Percentiles rank a stretch among this genome's conserved stretches.
These are phyloP conservation scores for Aphelinus atriplicis DNA, from an alignment of 1,140 invertebrate species.

Conservation along the genomic window DNA sequence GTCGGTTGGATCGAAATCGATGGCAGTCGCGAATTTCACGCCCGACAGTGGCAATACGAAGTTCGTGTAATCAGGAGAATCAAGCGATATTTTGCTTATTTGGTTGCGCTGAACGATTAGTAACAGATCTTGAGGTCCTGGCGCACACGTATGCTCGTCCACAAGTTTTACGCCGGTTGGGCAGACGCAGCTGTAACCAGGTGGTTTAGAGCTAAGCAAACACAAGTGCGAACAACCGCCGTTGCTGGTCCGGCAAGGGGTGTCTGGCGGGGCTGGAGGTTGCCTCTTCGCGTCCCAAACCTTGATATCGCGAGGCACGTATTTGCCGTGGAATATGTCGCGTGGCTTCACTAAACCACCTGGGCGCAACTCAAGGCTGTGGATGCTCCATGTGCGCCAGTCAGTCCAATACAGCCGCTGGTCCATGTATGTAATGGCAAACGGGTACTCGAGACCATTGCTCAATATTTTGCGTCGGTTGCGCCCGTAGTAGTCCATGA, in stretches of 20 bases:
- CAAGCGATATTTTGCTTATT: conserved; percentile 87
- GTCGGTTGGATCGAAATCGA: conserved; percentile 91
- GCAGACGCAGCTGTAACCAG: conserved; percentile 85
- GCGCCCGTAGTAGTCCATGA: conserved; percentile 85
- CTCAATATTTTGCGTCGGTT: conserved; percentile 77
- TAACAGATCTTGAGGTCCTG: conserved; percentile 82
- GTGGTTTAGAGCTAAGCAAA: conserved; percentile 75
- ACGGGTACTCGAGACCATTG: conserved; percentile 83
- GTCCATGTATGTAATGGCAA: conserved; percentile 81
- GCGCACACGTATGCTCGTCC: conserved; percentile 75
- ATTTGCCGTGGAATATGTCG: conserved; percentile 73
- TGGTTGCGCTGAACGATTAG: conserved; percentile 85
- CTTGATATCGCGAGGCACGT: conserved; percentile 82
- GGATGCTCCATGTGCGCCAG: conserved; percentile 81
- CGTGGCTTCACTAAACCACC: conserved; percentile 54
- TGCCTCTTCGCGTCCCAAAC: conserved; percentile 81
- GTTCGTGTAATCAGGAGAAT: conserved; percentile 90
- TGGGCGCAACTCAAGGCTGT: conserved; percentile 63
- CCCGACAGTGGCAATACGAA: conserved; percentile 81
- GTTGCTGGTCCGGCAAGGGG: conserved; percentile 81
- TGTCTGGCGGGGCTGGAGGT: conserved; percentile 73
- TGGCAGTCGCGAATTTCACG: conserved; percentile 86
- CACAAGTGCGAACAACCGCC: conserved; percentile 93
- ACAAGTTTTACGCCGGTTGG: conserved; percentile 88
- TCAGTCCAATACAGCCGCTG: conserved; percentile 94